Conservation (phyloP, 2,113 vertebrate genomes). For the Clupea harengus region DNA sequence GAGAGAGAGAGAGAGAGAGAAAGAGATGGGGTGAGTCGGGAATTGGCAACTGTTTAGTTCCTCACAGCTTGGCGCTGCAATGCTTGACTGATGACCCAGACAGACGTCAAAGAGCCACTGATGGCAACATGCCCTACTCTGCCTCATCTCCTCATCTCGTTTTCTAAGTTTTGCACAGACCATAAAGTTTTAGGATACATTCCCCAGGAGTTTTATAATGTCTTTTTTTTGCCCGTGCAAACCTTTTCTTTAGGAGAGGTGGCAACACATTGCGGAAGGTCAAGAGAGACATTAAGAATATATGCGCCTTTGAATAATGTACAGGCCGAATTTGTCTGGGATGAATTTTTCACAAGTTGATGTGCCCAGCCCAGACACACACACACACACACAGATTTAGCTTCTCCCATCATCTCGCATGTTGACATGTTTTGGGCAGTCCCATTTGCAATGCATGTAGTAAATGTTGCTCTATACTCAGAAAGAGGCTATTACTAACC, state of each 20-base stretch:
- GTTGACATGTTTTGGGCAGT: not conserved
- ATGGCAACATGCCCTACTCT: constrained; percentile 33
- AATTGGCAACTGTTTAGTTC: constrained; percentile 43
- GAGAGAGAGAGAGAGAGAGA: not conserved
- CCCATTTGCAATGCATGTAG: not conserved
- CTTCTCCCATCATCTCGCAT: not conserved
- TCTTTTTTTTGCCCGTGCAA: not conserved
- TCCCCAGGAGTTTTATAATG: not conserved
- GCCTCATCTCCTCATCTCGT: constrained; percentile 29
- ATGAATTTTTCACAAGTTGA: constrained; percentile 55
- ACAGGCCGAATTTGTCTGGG: not conserved
- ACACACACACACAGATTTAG: constrained; percentile 38
- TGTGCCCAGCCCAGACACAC: not conserved
- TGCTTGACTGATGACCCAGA: constrained; percentile 47
- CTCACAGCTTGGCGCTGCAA: constrained; percentile 34
- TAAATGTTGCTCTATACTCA: not conserved
- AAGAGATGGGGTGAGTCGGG: constrained; percentile 10
- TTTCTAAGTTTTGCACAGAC: constrained; percentile 29
- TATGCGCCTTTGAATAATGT: constrained; percentile 41
- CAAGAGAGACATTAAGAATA: constrained; percentile 4
- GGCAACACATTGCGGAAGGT: constrained; percentile 3
- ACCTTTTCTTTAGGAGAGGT: constrained; percentile 15
- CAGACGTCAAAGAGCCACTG: constrained; percentile 37
- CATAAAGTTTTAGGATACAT: constrained; percentile 15
- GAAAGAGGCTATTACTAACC: not conserved